Evolutionary conservation across 2,797 vertebrate genomes (phyloP).

Genomic region (Tarsius wallacei): DNA sequence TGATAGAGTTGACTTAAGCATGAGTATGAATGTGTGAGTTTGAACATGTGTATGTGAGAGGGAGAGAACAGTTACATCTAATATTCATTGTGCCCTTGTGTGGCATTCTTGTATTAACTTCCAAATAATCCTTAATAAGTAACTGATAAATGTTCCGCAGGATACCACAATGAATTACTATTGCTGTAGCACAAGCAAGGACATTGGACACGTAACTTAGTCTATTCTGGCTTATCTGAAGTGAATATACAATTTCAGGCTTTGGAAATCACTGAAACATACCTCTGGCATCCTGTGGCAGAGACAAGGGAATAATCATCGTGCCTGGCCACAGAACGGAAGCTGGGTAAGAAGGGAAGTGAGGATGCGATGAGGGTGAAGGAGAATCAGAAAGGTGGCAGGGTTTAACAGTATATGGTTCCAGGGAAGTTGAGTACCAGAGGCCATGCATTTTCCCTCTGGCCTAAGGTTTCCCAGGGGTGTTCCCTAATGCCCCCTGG

Average conservation of each 20-base stretch:
- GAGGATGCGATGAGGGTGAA: background rate
- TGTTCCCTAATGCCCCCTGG: background rate
- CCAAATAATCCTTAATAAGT: background rate
- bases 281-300: background rate
- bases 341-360: background rate
- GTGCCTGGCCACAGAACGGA: background rate
- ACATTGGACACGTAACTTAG: background rate
- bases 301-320: background rate
- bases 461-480: background rate
- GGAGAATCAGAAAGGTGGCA: background rate
- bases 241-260: background rate
- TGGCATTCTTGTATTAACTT: constrained; percentile 14
- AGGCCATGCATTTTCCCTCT: background rate
- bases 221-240: background rate
- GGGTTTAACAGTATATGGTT: background rate
- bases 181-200: constrained; percentile 13
- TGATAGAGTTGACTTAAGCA: background rate
- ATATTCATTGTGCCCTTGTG: background rate
- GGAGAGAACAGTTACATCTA: background rate
- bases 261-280: background rate
- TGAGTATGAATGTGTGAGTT: background rate
- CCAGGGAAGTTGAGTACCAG: background rate
- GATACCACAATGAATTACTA: background rate
- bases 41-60: background rate
- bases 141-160: background rate